Evolutionary conservation across 2,888 invertebrate species (phyloP).

Genomic region (Antheraea assamensis): DNA sequence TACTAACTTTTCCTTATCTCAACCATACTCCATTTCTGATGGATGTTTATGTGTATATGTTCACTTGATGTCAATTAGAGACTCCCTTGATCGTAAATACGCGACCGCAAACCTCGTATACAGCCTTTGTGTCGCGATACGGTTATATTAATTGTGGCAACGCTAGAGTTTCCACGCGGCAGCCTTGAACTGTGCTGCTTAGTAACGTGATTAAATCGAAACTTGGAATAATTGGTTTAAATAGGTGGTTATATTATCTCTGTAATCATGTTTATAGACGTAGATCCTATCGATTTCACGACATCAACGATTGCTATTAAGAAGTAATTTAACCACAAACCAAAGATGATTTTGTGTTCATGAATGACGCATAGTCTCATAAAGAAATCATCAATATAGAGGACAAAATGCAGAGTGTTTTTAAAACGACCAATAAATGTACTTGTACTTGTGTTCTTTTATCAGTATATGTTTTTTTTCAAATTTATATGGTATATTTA

Average conservation of each 20-base stretch:
- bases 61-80: conserved; percentile 1
- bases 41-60: not conserved
- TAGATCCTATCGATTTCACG: not conserved
- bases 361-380: not conserved
- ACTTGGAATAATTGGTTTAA: conserved; percentile 3
- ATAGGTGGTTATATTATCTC: not conserved
- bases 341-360: not conserved
- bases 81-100: conserved; percentile 8
- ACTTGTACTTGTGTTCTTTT: not conserved
- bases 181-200: not conserved
- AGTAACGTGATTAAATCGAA: not conserved
- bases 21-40: too few relatives aligned
- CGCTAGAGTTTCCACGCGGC: conserved; percentile 10
- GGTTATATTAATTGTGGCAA: conserved; percentile 13
- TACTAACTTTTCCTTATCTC: not conserved
- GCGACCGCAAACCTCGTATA: conserved; percentile 1
- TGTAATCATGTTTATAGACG: not conserved
- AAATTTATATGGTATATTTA: not conserved
- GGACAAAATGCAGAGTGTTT: not conserved
- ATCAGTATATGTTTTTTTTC: not conserved
- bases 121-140: conserved; percentile 7
- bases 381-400: not conserved
- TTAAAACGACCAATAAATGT: not conserved
- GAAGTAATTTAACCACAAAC: not conserved
- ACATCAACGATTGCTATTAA: not conserved